Conservation (phyloP, 2,113 vertebrate species). For the Camelus dromedarius region DNA sequence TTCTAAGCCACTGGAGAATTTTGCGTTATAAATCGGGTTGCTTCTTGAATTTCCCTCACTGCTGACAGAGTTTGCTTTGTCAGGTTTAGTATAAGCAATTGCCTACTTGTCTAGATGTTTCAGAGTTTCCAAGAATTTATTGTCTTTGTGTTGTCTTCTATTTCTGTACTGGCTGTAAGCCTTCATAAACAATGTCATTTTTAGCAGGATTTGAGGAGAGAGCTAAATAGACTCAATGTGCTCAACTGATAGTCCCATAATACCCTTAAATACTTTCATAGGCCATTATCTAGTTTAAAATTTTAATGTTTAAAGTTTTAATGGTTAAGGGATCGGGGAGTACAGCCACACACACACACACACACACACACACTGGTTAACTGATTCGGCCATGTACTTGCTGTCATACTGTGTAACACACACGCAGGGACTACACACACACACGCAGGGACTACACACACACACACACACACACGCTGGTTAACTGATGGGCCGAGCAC, state of each 20-base stretch:
- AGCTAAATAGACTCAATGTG: not conserved
- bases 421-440: too few species aligned
- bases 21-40: not conserved
- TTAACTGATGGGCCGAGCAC: too few species aligned
- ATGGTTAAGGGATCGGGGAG: not conserved
- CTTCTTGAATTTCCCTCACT: not conserved
- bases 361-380: too few species aligned
- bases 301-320: not conserved
- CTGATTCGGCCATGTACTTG: too few species aligned
- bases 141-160: not conserved
- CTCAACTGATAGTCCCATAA: not conserved
- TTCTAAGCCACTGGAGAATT: not conserved
- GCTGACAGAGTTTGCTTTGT: not conserved
- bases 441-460: too few species aligned
- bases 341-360: not conserved
- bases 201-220: not conserved
- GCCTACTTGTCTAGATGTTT: not conserved
- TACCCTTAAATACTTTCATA: not conserved
- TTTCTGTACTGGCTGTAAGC: not conserved
- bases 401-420: too few species aligned
- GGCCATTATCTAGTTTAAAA: not conserved
- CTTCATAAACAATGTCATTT: not conserved
- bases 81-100: not conserved
- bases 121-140: not conserved
- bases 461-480: too few species aligned